These are phyloP conservation scores for Microcebus lehilahytsara DNA, from an alignment of 2,113 vertebrate species.

Conservation along the genomic window DNA sequence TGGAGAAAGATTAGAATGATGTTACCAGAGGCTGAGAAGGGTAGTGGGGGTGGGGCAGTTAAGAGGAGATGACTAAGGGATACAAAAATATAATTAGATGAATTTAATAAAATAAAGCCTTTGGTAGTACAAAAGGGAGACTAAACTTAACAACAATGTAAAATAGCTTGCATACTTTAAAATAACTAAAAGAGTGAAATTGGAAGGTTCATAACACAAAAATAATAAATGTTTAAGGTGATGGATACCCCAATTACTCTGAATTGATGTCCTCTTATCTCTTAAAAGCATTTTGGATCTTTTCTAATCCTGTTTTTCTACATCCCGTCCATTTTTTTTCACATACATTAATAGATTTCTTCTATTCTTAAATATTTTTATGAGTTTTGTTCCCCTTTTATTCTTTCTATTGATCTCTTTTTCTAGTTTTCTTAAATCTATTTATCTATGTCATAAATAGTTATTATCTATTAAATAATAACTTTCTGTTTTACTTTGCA, in stretches of 20 bases:
- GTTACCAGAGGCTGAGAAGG: no score
- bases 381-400: not conserved
- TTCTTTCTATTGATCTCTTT: not conserved
- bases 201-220: no score
- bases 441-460: not conserved
- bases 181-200: no score
- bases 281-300: not conserved
- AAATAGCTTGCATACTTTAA: no score
- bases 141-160: no score
- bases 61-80: no score
- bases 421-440: not conserved
- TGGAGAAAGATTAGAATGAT: no score
- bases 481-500: not conserved
- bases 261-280: not conserved
- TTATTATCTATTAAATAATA: not conserved
- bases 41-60: no score
- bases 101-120: no score
- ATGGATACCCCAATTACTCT: not conserved
- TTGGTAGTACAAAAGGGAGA: no score
- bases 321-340: not conserved
- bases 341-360: not conserved
- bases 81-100: no score
- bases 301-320: not conserved
- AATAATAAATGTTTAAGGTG: no score
- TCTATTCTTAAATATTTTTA: not conserved